Conservation (phyloP, 2,888 invertebrate species). For the Eristalis intricaria region DNA sequence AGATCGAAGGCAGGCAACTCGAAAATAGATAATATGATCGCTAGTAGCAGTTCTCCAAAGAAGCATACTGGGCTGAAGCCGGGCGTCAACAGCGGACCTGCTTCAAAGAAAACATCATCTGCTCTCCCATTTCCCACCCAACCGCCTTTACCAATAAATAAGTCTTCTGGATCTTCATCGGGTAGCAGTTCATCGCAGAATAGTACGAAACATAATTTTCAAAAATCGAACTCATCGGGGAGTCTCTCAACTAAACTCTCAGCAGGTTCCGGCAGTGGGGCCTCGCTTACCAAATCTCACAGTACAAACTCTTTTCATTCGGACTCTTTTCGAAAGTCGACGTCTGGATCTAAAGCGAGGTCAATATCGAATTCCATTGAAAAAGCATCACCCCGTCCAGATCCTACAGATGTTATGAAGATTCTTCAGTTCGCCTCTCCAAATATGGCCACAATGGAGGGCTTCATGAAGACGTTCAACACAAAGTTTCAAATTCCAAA, state of each 20-base stretch:
- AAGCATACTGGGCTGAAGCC: conserved; percentile 92
- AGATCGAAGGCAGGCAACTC: conserved; percentile 31
- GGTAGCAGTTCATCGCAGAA: conserved; percentile 22
- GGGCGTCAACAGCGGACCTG: conserved; percentile 93
- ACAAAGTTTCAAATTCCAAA: conserved; percentile 94
- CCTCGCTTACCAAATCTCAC: conserved; percentile 77
- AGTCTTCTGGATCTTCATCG: conserved; percentile 64
- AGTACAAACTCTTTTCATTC: conserved; percentile 79
- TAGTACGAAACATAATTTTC: conserved; percentile 77
- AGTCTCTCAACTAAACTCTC: conserved; percentile 77
- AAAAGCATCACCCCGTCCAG: conserved; percentile 76
- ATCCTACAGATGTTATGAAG: conserved; percentile 80
- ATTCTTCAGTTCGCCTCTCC: conserved; percentile 84
- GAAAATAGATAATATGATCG: conserved; percentile 10
- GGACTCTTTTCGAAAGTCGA: conserved; percentile 70
- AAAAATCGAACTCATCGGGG: conserved; percentile 80
- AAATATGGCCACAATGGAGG: conserved; percentile 86
- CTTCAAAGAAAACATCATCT: conserved; percentile 85
- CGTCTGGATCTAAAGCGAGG: conserved; percentile 31
- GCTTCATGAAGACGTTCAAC: conserved; percentile 89
- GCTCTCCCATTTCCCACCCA: conserved; percentile 42
- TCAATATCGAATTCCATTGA: conserved; percentile 54
- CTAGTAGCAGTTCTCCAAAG: conserved; percentile 77
- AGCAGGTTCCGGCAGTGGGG: conserved; percentile 74
- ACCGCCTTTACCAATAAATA: conserved; percentile 47